Evolutionary conservation across 2,888 invertebrate species (phyloP).

Genomic region (Trachelus iudaicus): DNA sequence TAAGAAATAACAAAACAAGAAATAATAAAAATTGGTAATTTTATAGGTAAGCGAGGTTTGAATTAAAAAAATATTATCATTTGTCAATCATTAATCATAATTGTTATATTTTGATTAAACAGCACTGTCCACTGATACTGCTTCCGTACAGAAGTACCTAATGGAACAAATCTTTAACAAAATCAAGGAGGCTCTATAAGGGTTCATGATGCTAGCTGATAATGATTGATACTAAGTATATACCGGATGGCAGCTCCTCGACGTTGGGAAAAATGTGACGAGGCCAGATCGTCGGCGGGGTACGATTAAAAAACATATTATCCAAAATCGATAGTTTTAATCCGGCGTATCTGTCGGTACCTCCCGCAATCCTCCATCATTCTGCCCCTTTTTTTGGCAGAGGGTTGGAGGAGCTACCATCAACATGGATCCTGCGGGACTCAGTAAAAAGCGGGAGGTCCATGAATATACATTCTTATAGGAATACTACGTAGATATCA

Average conservation of each 20-base stretch:
- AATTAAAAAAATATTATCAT: background rate
- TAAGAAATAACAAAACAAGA: background rate
- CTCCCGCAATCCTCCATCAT: background rate
- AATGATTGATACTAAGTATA: background rate
- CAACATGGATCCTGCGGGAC: background rate
- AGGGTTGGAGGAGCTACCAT: background rate
- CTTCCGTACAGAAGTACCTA: background rate
- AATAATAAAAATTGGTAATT: background rate
- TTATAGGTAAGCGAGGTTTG: background rate
- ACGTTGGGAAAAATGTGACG: background rate
- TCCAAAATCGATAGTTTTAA: constrained; percentile 24
- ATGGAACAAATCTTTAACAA: background rate
- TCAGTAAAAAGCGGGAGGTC: background rate
- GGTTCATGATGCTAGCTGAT: background rate
- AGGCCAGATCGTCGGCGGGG: background rate
- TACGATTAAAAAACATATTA: constrained; percentile 3
- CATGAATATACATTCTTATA: background rate
- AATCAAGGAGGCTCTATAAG: background rate
- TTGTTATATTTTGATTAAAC: background rate
- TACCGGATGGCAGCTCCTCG: background rate
- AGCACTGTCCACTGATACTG: background rate
- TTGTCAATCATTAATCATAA: background rate
- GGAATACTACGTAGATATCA: background rate
- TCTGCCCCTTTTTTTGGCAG: background rate
- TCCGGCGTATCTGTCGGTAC: constrained; percentile 11